Percentiles rank a stretch among this genome's conserved stretches.
Conservation (phyloP, 2,113 vertebrate genomes). For the Zosterops borbonicus region DNA sequence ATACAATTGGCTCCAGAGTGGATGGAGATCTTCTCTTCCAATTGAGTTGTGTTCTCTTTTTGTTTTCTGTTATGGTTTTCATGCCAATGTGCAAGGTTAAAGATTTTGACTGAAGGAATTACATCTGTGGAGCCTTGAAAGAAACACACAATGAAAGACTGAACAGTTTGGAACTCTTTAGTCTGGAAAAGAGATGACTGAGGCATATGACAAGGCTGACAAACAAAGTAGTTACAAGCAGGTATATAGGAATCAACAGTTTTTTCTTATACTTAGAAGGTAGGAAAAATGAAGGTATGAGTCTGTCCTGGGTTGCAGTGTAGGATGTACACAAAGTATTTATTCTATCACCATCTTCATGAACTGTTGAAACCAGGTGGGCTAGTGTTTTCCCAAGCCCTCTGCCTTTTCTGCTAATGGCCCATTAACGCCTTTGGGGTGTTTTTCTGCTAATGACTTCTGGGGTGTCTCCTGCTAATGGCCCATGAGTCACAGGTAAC, state of each 20-base stretch:
- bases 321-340: no score
- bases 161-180: background rate
- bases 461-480: no score
- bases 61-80: background rate
- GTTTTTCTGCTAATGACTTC: no score
- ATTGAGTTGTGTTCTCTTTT: rapidly evolving
- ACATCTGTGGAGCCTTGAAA: background rate
- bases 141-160: background rate
- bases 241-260: background rate
- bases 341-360: no score
- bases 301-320: no score
- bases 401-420: no score
- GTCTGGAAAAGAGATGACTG: background rate
- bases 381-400: no score
- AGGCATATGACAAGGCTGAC: background rate
- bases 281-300: background rate
- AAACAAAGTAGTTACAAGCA: background rate
- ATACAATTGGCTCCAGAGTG: background rate
- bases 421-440: no score
- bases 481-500: no score
- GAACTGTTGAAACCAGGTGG: no score
- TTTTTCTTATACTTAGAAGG: background rate
- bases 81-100: background rate
- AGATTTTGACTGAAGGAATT: background rate
- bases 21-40: background rate